These are phyloP conservation scores for Astur gentilis DNA, from an alignment of 2,113 vertebrate genomes.

Conservation along the genomic window DNA sequence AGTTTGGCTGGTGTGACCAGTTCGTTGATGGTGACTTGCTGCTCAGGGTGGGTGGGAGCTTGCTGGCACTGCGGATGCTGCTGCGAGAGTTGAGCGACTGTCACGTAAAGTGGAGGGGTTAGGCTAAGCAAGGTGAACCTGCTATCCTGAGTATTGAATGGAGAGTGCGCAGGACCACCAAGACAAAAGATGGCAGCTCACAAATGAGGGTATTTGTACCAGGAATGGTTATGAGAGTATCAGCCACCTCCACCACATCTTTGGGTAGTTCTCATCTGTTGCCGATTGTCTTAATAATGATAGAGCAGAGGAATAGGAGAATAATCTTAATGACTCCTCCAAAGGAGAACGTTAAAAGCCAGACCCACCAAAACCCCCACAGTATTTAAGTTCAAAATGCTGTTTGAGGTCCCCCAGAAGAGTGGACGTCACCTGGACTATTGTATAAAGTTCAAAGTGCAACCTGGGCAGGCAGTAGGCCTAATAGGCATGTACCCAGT, in stretches of 20 bases:
- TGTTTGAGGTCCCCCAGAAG: not conserved
- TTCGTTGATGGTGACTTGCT: accelerated
- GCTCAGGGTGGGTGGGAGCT: not conserved
- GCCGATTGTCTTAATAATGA: not conserved
- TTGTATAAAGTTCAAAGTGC: not conserved
- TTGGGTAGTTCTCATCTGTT: accelerated
- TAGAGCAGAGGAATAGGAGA: not conserved
- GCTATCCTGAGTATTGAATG: not conserved
- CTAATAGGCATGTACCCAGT: accelerated
- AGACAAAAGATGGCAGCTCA: not conserved
- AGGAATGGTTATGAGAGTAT: not conserved
- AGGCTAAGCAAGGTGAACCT: not conserved
- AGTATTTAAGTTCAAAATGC: not conserved
- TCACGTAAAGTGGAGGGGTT: accelerated
- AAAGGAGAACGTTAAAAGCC: not conserved
- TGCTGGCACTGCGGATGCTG: not conserved
- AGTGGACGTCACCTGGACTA: accelerated
- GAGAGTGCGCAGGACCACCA: not conserved
- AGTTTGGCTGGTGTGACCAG: not conserved
- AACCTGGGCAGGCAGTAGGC: not conserved
- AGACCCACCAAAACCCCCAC: not conserved
- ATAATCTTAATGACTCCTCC: not conserved
- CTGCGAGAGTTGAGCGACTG: not conserved
- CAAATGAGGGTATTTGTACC: not conserved
- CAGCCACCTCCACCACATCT: not conserved